Base-by-base conservation (phyloP, 2,888 invertebrate genomes). In the Drosophila diplacantha region DNA sequence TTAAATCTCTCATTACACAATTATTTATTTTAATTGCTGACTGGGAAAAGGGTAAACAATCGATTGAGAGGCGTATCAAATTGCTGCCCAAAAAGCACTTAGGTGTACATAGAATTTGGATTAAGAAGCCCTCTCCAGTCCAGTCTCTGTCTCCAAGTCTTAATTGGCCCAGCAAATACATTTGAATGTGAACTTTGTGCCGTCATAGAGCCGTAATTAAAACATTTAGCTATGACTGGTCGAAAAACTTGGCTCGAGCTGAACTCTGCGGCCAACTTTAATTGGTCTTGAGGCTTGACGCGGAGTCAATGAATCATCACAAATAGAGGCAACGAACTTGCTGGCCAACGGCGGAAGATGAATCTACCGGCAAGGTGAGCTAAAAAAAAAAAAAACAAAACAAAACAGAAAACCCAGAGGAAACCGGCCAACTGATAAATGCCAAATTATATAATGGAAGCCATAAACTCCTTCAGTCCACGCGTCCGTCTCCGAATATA, bases 51-150 rank as follows among this genome's bases (percentile, higher is more conserved):
- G 34, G 11, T 29, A 29, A n/a, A 80, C 69, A 80, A 81, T 69
- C 34, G 39, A 79, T 64, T 46, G 62, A 53, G 63, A 58, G 79
- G 79, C 79, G 63, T 71, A 68, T 68, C 75, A 58, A 81, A 76
- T 71, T 57, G 65, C 34, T n/a, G 53, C 11, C 39, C 41, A 38
- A 46, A 62, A 31, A 44, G 41, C 43, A 60, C 61, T 66, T 68
- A 53, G 26, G 18, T 20, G 22, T 49, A 46, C 29, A 9, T 20
- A 59, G 68, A 59, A 68, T 60, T 38, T 47, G 47, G 69, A 41
- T 52, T 39, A 59, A 59, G 51, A 68, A 67, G 35, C 26, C 31
- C 31, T 35, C 18, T 24, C 34, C 24, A 7, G 29, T 11, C 18
- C 32, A 18, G 26, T 16, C 29, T n/a, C 24, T 5, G 8, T 22